Conservation (phyloP, 2,888 invertebrate species). For the Eupithecia pulchellata region DNA sequence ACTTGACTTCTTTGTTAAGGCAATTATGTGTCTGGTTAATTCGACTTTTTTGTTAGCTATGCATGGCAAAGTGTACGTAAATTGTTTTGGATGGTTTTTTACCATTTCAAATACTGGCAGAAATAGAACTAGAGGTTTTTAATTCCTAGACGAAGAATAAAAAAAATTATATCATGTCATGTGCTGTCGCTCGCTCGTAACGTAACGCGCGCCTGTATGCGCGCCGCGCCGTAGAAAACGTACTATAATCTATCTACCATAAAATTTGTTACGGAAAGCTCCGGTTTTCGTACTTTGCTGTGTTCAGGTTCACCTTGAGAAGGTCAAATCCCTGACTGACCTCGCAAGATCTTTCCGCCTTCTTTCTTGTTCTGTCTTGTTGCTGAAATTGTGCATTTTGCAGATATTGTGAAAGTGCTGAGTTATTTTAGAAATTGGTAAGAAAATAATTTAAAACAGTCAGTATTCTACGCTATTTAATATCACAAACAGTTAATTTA, state of each 20-base stretch:
- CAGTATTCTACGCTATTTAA: not conserved
- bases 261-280: constrained; percentile 16
- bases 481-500: not conserved
- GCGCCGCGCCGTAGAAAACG: too few relatives aligned
- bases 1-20: too few relatives aligned
- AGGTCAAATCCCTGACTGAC: constrained; percentile 66
- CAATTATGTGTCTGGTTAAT: too few relatives aligned
- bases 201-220: too few relatives aligned
- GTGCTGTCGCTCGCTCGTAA: too few relatives aligned
- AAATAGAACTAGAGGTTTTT: too few relatives aligned
- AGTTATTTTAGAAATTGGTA: constrained; percentile 10
- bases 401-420: constrained; percentile 19
- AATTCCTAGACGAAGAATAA: too few relatives aligned
- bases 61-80: too few relatives aligned
- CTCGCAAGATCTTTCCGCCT: constrained; percentile 11
- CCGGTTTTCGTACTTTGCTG: constrained; percentile 41
- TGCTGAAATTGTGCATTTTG: constrained; percentile 17
- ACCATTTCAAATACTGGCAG: too few relatives aligned
- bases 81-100: too few relatives aligned
- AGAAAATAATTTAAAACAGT: not conserved
- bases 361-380: constrained; percentile 7
- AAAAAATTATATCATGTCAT: too few relatives aligned
- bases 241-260: not conserved
- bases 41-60: too few relatives aligned
- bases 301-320: constrained; percentile 74